Base-by-base conservation (phyloP, 2,888 invertebrate species). In the Drosophila prolongata region DNA sequence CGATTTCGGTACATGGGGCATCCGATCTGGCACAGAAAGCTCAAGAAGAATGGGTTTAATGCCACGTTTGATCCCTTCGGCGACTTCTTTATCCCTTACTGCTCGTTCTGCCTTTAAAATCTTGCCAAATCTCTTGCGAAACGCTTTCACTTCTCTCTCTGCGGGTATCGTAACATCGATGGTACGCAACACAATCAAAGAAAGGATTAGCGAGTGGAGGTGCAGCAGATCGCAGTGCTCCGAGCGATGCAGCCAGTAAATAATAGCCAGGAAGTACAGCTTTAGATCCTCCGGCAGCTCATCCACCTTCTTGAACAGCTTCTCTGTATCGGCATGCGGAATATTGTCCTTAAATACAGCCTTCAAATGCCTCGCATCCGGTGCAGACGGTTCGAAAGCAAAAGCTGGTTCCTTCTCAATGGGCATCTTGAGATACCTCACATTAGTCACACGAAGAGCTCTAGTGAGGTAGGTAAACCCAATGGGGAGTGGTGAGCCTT, bases 171-270 rank as follows among this genome's bases (percentile, higher is more conserved):
- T 91, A 0, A 90, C 80, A 57, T 92, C 92, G 2, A 92, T 80
- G 1, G 90, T 89, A 9, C 85, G 87, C 8, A 92, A 53, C 0
- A 90, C 87, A 0, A 92, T 89, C 1, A 91, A 62, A 11, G 90
- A 90, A 10, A 92, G 72, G 1, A 92, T 62, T 6, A 92, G 55
- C 1, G 91, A 76, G 52, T 91, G 90, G 14, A 92, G 55, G 57
- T 92, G 91, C 4, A 89, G 40, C 16, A 89, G 27, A 69, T 92
- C 91, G 8, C 82, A 87, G 57, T 90, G 86, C 30, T 87, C 74
- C 0, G 91, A 91, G 13, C 89, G 88, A 56, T 90, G 89, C 11
- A 91, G 65, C 92, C 92, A 92, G 68, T 90, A 92, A 24, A 91
- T 79, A 40, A 92, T 84, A 2, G 91, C 79, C 14, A 92, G 71